Base-by-base conservation (phyloP, 2,888 invertebrate species). In the Thymelicus lineola region DNA sequence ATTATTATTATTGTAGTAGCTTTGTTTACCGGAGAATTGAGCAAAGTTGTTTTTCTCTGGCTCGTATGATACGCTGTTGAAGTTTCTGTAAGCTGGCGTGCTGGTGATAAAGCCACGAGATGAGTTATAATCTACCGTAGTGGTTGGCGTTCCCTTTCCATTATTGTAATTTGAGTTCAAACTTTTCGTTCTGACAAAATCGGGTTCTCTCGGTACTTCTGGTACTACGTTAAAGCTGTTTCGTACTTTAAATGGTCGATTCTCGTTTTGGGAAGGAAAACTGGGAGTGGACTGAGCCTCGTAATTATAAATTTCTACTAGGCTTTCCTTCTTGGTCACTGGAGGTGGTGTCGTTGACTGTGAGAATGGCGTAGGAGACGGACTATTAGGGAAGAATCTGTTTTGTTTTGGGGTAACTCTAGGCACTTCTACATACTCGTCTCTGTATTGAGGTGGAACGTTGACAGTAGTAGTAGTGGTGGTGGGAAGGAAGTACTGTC, bases 391-490 rank as follows among this genome's bases (percentile, higher is more conserved):
- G 75, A 83, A 88, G 75, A 81, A 88, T 74, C 84, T 83, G 70
- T 80, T 87, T 57, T 83, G 86, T 76, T 92, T 93, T 6, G 93
- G 90, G 7, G 89, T 89, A 9, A 91, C 91, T 73, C 91, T 85
- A 62, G 86, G 87, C 7, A 93, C 93, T 86, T 93, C 93, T 4
- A 93, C 93, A 73, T 93, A 93, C 78, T 93, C 93, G 20, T 93
- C 87, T 79, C 88, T 87, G 66, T 84, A 89, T 73, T 91, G 87
- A 74, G 88, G 90, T 77, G 92, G 91, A 35, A 92, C 82, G 72
- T 84, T 86, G 14, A 74, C 67, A 12, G 77, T 53, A 4, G 55
- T 74, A 9, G 79, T 75, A 9, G 77, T 53, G 3, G 55, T 74
- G 9, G 79, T 75, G 7, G 76, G 74, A 72, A 74, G 77, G 14